A percentile compares a stretch with the other conserved stretches of the same genome.
These are phyloP conservation scores for Patagioenas fasciata DNA, from an alignment of 2,113 vertebrate species.

Conservation along the genomic window DNA sequence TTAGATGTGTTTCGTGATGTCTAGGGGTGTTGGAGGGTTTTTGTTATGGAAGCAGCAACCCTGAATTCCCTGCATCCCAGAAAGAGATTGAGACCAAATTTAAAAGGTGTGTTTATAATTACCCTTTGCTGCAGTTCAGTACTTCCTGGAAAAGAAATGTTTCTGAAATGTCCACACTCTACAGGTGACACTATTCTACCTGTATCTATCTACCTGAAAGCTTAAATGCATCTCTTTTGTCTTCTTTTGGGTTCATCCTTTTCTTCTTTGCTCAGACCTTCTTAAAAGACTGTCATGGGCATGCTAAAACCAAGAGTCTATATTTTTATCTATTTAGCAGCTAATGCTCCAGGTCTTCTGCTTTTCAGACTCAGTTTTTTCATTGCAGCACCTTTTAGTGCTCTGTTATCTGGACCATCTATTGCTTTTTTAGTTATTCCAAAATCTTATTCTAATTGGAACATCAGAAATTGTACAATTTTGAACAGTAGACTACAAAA, in stretches of 20 bases:
- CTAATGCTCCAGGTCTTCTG: fast-evolving
- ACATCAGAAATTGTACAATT: neutral
- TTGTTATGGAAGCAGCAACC: neutral
- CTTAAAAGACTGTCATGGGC: fast-evolving
- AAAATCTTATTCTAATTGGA: neutral
- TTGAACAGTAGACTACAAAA: neutral
- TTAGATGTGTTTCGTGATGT: neutral
- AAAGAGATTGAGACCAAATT: neutral
- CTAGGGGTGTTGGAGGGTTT: neutral
- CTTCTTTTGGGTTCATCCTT: neutral
- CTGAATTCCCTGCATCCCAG: neutral
- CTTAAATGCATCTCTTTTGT: neutral
- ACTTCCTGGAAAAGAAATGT: neutral
- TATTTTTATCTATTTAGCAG: neutral
- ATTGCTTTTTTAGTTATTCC: neutral
- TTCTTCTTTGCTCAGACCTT: neutral
- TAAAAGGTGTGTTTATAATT: neutral
- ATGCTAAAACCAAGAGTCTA: neutral
- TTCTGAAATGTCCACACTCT: neutral
- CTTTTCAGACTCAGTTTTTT: neutral
- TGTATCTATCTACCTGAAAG: neutral
- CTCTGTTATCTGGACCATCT: neutral
- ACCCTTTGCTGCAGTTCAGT: neutral
- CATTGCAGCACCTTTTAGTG: neutral
- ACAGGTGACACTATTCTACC: neutral